phyloP scores from a whole-genome alignment of 2,113 vertebrate genomes.

The Camelus bactrianus region DNA sequence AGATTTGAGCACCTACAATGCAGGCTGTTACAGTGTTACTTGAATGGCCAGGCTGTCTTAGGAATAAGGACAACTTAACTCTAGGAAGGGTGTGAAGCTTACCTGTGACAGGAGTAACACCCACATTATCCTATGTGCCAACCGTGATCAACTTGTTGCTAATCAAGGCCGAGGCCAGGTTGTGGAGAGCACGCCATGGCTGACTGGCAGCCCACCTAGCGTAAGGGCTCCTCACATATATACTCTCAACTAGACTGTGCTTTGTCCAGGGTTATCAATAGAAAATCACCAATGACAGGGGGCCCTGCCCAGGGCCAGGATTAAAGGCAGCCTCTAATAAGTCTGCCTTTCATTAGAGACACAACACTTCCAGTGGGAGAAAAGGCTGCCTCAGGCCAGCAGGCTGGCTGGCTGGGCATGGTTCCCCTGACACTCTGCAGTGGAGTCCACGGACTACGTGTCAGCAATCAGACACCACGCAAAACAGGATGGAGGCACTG shows the following conservation, averaged over 20 bases:
- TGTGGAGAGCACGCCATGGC: background rate
- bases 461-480: background rate
- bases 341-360: background rate
- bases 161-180: background rate
- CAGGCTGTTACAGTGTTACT: background rate
- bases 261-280: no score
- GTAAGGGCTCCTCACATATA: fast-evolving
- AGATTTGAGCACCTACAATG: background rate
- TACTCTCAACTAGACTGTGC: fast-evolving
- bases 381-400: background rate
- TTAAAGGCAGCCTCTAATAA: background rate
- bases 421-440: background rate
- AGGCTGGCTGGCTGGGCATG: background rate
- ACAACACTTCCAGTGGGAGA: background rate
- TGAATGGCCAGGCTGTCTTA: background rate
- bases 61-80: background rate
- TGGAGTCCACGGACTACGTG: background rate
- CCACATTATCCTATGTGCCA: background rate
- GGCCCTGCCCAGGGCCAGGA: background rate
- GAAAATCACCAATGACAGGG: background rate
- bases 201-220: background rate
- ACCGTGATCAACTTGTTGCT: background rate
- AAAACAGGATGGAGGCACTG: background rate
- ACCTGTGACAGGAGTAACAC: background rate
- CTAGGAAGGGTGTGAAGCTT: background rate